Conservation (phyloP, 2,113 vertebrate species). For the Strix aluco region DNA sequence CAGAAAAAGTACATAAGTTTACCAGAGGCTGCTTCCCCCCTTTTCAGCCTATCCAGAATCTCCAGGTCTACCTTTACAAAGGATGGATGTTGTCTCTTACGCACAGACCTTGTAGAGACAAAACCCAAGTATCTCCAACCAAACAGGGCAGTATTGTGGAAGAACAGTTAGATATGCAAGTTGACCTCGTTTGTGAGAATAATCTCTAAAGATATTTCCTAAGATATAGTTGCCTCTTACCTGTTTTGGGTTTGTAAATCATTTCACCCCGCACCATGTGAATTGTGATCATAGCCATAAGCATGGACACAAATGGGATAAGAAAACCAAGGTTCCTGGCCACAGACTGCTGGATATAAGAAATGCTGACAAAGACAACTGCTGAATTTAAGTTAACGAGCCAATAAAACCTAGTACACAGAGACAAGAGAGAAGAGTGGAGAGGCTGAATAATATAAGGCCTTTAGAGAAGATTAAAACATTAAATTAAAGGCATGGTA, state of each 20-base stretch:
- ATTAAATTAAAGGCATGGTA: background rate
- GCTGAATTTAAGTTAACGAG: constrained; percentile 86
- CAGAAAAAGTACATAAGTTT: background rate
- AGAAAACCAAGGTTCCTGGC: constrained; percentile 86
- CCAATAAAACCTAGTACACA: constrained; percentile 88
- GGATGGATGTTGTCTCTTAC: background rate
- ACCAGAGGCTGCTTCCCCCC: background rate
- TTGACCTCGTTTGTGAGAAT: background rate
- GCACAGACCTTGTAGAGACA: background rate
- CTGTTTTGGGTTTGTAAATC: constrained; percentile 85
- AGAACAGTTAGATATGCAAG: background rate
- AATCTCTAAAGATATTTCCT: background rate
- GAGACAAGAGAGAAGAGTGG: background rate
- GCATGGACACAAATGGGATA: constrained; percentile 85
- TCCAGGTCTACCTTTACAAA: background rate
- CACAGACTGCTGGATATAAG: constrained; percentile 88
- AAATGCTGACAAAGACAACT: constrained; percentile 89
- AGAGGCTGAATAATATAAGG: background rate
- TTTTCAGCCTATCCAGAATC: background rate
- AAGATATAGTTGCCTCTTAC: constrained; percentile 67
- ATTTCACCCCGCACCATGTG: constrained; percentile 86
- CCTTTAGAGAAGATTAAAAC: background rate
- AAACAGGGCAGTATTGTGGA: background rate
- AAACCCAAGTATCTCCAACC: background rate
- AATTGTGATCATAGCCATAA: constrained; percentile 85